Conservation (phyloP, 2,888 invertebrate genomes). For the Euspilapteryx auroguttella region DNA sequence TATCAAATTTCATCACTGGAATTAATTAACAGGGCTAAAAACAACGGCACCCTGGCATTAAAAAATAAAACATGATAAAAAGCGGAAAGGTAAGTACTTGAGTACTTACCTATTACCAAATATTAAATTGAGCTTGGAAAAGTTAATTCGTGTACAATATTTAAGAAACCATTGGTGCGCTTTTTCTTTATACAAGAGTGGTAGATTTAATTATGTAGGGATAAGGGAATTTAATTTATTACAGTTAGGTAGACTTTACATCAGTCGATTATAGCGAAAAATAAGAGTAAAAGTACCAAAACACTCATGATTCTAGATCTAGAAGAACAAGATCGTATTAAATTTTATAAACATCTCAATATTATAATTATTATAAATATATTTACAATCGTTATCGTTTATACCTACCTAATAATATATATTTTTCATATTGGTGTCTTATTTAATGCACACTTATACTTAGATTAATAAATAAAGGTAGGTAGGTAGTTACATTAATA, state of each 20-base stretch:
- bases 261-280: too few relatives aligned
- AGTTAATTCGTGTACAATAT: slow-evolving; percentile 1
- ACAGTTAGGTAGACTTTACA: slow-evolving; percentile 7
- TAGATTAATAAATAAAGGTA: slow-evolving; percentile 40
- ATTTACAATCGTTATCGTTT: slow-evolving; percentile 52
- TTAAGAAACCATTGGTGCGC: slow-evolving; percentile 22
- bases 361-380: slow-evolving; percentile 59
- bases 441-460: slow-evolving; percentile 48
- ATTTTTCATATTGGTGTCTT: slow-evolving; percentile 56
- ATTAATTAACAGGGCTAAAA: too few relatives aligned
- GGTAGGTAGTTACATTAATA: too few relatives aligned
- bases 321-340: slow-evolving; percentile 58
- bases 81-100: too few relatives aligned
- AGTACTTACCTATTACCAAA: too few relatives aligned
- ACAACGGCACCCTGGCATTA: too few relatives aligned
- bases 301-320: too few relatives aligned
- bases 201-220: slow-evolving; percentile 18
- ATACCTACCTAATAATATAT: too few relatives aligned
- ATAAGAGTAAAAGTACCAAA: too few relatives aligned
- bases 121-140: neutral
- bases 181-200: slow-evolving; percentile 25
- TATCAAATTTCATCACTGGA: too few relatives aligned
- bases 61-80: too few relatives aligned
- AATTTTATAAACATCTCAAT: slow-evolving; percentile 58
- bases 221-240: slow-evolving; percentile 19